Evolutionary conservation across 2,113 vertebrate genomes (phyloP), one percentile per base, ranked within the genome.

Genomic region (Myrmecophaga tridactyla): DNA sequence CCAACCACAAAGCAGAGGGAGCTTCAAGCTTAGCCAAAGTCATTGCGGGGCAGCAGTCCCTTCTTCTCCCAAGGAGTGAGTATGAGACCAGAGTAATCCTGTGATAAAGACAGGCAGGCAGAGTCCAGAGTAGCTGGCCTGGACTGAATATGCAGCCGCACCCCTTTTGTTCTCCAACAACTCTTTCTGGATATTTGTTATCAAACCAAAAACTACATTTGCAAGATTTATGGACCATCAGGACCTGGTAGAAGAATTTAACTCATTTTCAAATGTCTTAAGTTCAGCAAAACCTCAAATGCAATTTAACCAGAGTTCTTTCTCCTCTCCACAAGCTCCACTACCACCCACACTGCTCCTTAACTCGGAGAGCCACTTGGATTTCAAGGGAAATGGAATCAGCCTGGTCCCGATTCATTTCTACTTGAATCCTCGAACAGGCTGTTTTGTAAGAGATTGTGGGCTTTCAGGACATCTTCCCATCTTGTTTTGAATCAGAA

Each of bases 401-500:
- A 25, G 20, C 1, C 53, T 36, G 36, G 56, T 60, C 41, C 81
- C 31, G 29, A 36, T 21, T 43, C 31, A 7, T 75, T 88, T 63
- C 27, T 58, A 6, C 63, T 27, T 5, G 51, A 93, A 62, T 78
- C 63, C 39, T 92, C 62, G 41, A 90, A 63, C 20, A 34, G 46
- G 20, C 53, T 93, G 65, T 87, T 89, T 90, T 62, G n/a, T 86
- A 81, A 96, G 83, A 73, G 65, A 72, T 13, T 0, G 0, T 62
- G 51, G n/a, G 29, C 36, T 70, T 89, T 62, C 77, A 65, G 89
- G 96, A 78, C 63, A 88, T 67, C 21, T 88, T 85, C 11, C 0
- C 48, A 18, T 63, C 95, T 96, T 87, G 31, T 88, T 96, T 92
- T 90, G 81, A 96, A 92, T 96, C 82, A 81, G 86, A n/a, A 92